phyloP scores from a whole-genome alignment of 2,888 invertebrate genomes.

The Aradus depressus region DNA sequence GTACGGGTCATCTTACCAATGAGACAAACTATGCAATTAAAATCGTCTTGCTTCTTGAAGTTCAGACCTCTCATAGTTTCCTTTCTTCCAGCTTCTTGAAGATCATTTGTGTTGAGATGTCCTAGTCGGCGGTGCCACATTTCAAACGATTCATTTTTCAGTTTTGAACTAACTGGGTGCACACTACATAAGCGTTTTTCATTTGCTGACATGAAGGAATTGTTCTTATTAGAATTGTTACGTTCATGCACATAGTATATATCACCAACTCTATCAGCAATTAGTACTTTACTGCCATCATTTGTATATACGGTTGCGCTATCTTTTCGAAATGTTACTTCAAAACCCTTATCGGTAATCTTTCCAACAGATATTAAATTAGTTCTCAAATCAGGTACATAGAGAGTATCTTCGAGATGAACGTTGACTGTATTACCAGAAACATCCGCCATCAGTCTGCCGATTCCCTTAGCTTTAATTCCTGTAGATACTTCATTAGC shows the following conservation, averaged over 20 bases:
- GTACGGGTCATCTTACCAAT: slow-evolving; percentile 10
- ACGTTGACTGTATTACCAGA: neutral
- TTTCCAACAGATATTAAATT: slow-evolving; percentile 10
- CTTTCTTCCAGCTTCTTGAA: neutral
- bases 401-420: neutral
- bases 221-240: too few relatives aligned
- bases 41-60: neutral
- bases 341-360: slow-evolving; percentile 12
- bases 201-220: neutral
- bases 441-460: neutral
- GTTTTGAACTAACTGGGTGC: too few relatives aligned
- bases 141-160: too few relatives aligned
- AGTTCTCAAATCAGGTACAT: slow-evolving; percentile 6
- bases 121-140: slow-evolving; percentile 8
- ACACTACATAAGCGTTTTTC: neutral
- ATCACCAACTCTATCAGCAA: neutral
- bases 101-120: slow-evolving; percentile 11
- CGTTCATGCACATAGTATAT: neutral
- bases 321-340: slow-evolving; percentile 9
- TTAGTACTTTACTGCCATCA: neutral
- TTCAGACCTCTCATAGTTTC: slow-evolving; percentile 3
- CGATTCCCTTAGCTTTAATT: neutral
- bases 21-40: slow-evolving; percentile 6
- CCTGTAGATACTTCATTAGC: neutral
- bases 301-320: neutral